Percentiles rank a stretch among this genome's conserved stretches.
phyloP scores from a whole-genome alignment of 2,797 vertebrate genomes.

The Intellagama lesueurii region DNA sequence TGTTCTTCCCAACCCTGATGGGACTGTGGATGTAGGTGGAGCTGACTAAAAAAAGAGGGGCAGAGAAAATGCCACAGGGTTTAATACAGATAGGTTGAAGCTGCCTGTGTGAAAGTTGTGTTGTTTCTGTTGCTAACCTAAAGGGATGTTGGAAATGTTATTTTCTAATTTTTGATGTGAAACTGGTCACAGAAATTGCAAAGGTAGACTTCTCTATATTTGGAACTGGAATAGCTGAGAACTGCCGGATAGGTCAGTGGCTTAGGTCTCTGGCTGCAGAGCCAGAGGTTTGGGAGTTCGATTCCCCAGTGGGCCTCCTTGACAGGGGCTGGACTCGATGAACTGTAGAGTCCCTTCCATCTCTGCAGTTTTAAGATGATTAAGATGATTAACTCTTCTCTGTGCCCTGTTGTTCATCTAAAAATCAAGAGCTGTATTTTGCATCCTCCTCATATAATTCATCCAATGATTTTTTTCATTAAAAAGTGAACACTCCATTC shows the following conservation, averaged over 20 bases:
- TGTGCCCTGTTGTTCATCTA: not conserved
- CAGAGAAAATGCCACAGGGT: not conserved
- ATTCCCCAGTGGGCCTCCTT: too few species aligned
- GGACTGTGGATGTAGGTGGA: not conserved
- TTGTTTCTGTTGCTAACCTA: not conserved
- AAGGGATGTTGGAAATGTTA: not conserved
- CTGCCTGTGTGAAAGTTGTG: not conserved
- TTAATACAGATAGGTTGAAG: not conserved
- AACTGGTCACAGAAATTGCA: not conserved
- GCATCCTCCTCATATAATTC: not conserved
- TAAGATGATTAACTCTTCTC: not conserved
- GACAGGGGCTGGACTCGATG: too few species aligned
- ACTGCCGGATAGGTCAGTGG: too few species aligned
- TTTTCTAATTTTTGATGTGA: not conserved
- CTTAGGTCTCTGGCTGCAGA: too few species aligned
- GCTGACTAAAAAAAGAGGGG: not conserved
- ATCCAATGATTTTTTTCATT: constrained; percentile 1
- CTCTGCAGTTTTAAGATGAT: too few species aligned
- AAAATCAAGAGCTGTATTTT: not conserved
- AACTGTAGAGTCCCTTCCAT: too few species aligned
- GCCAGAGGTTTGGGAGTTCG: too few species aligned
- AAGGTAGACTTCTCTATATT: not conserved
- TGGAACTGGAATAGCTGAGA: not conserved
- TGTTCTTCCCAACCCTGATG: not conserved
- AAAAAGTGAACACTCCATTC: not conserved